These are phyloP conservation scores for Diaprepes abbreviatus DNA, from an alignment of 2,888 invertebrate species.

Conservation along the genomic window DNA sequence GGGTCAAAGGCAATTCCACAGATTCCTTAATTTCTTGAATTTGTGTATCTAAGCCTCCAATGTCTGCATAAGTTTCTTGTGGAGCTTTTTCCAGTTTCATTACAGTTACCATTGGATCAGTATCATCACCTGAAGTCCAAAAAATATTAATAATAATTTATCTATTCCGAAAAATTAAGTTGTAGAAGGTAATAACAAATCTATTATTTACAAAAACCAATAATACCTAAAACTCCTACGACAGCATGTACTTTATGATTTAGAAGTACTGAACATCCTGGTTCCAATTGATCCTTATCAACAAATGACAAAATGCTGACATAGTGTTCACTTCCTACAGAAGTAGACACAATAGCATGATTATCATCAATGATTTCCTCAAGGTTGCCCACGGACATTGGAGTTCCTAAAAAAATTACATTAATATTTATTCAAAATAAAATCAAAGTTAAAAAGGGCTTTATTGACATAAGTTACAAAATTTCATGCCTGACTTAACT, in stretches of 20 bases:
- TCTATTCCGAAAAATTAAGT: no score
- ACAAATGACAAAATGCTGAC: conserved; percentile 99
- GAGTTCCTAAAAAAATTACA: conserved; percentile 80
- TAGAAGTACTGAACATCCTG: conserved; percentile 96
- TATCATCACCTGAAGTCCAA: conserved; percentile 82
- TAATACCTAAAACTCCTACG: conserved; percentile 92
- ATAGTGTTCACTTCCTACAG: conserved; percentile 99
- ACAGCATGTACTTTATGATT: conserved; percentile 99
- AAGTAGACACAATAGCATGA: conserved; percentile 99
- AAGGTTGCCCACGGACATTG: conserved; percentile 99
- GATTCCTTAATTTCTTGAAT: conserved; percentile 99
- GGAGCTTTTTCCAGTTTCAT: conserved; percentile 99
- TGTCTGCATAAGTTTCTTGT: conserved; percentile 99
- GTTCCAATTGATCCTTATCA: conserved; percentile 99
- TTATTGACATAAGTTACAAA: no score
- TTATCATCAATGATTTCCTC: conserved; percentile 99
- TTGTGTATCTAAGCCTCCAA: conserved; percentile 96
- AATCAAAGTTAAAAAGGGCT: no score
- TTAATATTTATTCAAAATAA: no score
- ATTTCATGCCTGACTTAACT: no score
- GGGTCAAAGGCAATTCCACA: conserved; percentile 97
- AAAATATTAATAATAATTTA: no score
- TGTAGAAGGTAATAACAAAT: no score
- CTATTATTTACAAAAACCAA: no score
- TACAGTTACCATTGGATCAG: conserved; percentile 99